Evolutionary conservation across 1,140 invertebrate species (phyloP).

Genomic region (Nymphalis io): DNA sequence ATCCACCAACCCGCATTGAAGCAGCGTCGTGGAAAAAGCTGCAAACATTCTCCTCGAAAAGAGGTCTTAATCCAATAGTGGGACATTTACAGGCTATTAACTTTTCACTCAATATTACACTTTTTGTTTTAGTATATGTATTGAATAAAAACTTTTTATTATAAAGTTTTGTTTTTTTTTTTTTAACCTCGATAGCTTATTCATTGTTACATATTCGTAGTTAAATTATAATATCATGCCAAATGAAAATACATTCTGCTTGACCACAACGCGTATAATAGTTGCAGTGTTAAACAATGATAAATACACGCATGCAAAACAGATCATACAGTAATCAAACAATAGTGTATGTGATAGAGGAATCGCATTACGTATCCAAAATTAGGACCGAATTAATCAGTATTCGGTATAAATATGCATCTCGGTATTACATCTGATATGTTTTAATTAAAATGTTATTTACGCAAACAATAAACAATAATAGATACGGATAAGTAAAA

Average conservation of each 20-base stretch:
- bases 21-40: no score
- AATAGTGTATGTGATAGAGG: slow-evolving; percentile 1
- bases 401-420: background rate
- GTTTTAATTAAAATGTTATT: slow-evolving; percentile 5
- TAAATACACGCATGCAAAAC: slow-evolving; percentile 23
- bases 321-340: slow-evolving; percentile 28
- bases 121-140: no score
- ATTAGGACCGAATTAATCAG: background rate
- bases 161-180: no score
- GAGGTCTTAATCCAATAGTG: no score
- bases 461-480: background rate
- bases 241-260: slow-evolving; percentile 6
- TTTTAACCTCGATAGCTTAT: no score
- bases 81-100: no score
- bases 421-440: background rate
- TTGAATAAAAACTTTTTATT: no score
- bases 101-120: no score
- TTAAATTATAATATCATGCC: background rate
- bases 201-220: background rate
- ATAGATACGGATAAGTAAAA: background rate
- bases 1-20: no score
- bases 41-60: no score
- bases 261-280: slow-evolving; percentile 10
- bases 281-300: slow-evolving; percentile 21
- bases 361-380: slow-evolving; percentile 1